These are phyloP conservation scores for Typhlomys cinereus DNA, from an alignment of 2,113 vertebrate genomes.

Conservation along the genomic window DNA sequence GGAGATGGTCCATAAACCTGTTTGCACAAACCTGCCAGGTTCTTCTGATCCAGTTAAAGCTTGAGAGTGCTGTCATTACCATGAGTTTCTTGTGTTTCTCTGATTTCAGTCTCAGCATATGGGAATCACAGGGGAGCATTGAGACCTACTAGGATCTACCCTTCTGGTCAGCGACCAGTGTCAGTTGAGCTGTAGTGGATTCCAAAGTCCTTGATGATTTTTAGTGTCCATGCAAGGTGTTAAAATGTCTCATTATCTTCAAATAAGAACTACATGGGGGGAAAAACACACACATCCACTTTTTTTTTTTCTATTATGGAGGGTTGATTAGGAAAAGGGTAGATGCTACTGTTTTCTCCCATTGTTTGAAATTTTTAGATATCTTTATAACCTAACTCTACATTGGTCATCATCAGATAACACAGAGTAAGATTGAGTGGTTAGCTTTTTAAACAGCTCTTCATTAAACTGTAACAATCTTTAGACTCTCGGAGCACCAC, in stretches of 20 bases:
- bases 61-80: not conserved
- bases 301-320: not conserved
- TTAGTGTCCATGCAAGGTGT: not conserved
- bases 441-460: not conserved
- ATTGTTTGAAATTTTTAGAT: constrained; percentile 2
- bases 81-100: not conserved
- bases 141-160: not conserved
- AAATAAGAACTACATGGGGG: not conserved
- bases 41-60: not conserved
- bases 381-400: not conserved
- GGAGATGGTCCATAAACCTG: rapidly evolving
- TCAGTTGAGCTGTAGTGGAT: not conserved
- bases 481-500: constrained; percentile 24
- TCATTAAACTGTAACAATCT: constrained; percentile 21
- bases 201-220: not conserved
- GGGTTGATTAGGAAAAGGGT: not conserved
- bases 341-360: not conserved
- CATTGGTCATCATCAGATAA: not conserved
- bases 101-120: not conserved
- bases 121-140: not conserved
- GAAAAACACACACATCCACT: not conserved
- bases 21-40: not conserved
- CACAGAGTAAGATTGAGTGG: not conserved
- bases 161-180: not conserved
- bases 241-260: not conserved